Percentiles rank a stretch among this genome's conserved stretches.
These are phyloP conservation scores for Rhincodon typus DNA, from an alignment of 2,797 vertebrate species.

Conservation along the genomic window DNA sequence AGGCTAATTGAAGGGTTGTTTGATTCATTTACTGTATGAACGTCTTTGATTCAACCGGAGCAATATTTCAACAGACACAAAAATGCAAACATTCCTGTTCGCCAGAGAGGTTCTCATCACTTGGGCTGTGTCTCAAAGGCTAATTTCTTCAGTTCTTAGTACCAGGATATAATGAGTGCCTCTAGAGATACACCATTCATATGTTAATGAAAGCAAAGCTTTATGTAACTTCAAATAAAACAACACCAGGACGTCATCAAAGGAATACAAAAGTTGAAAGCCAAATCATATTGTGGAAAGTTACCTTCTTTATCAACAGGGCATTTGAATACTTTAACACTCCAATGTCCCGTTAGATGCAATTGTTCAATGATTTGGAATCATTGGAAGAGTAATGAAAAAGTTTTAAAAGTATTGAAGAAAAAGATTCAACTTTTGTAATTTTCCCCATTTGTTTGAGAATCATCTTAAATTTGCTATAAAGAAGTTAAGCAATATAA, in stretches of 20 bases:
- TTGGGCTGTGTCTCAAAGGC: not conserved
- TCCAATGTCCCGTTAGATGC: not conserved
- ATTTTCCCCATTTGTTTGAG: not conserved
- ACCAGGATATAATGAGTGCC: not conserved
- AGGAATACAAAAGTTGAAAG: not conserved
- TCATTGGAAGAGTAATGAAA: not conserved
- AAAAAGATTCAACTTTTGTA: not conserved
- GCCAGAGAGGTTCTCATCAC: no score
- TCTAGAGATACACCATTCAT: not conserved
- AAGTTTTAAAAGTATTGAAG: not conserved
- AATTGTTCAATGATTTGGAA: not conserved
- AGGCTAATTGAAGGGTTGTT: not conserved
- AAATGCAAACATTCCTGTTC: not conserved
- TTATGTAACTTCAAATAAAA: constrained; percentile 3
- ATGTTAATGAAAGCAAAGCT: not conserved
- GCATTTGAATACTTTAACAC: not conserved
- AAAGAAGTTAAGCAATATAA: not conserved
- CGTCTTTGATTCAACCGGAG: not conserved
- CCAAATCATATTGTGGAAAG: not conserved
- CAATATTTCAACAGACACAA: not conserved
- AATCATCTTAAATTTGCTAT: not conserved
- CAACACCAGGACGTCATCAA: not conserved
- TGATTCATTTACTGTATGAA: not conserved
- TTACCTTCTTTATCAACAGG: not conserved
- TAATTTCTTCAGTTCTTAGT: not conserved